A percentile compares a stretch with the other conserved stretches of the same genome.
Evolutionary conservation across 1,140 invertebrate species (phyloP).

Genomic region (Globodera rostochiensis): DNA sequence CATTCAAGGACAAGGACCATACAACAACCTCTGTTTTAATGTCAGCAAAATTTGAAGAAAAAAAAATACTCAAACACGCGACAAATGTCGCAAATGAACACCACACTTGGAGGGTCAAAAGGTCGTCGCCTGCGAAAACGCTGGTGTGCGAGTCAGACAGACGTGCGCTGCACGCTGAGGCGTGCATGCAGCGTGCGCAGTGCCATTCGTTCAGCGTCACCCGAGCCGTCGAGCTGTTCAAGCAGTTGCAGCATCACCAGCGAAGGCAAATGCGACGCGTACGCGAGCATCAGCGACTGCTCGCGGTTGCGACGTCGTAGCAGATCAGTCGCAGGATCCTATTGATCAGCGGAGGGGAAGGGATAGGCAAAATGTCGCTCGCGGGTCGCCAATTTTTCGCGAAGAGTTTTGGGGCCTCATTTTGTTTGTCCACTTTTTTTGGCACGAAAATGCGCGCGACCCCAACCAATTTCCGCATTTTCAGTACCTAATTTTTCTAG

Average conservation of each 20-base stretch:
- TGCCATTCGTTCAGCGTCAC: neutral
- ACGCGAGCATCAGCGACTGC: slow-evolving; percentile 3
- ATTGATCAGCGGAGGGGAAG: neutral
- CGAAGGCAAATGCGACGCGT: neutral
- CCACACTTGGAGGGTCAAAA: neutral
- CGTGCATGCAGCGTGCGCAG: neutral
- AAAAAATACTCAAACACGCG: too few species aligned
- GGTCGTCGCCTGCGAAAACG: too few species aligned
- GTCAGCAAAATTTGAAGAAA: too few species aligned
- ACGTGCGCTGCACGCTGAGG: neutral
- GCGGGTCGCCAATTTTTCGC: too few species aligned
- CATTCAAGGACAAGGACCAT: too few species aligned
- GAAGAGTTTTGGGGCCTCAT: too few species aligned
- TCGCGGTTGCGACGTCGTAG: neutral
- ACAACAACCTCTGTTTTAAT: too few species aligned
- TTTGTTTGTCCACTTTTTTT: too few species aligned
- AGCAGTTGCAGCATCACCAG: slow-evolving; percentile 12
- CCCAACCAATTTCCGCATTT: too few species aligned
- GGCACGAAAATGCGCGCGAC: too few species aligned
- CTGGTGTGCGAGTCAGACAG: neutral
- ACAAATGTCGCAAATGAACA: too few species aligned
- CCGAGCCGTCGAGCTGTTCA: neutral
- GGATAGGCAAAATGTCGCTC: neutral
- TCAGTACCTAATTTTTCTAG: too few species aligned
- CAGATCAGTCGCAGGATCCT: neutral